phyloP scores from a whole-genome alignment of 2,797 vertebrate species.

The Brotula barbata region DNA sequence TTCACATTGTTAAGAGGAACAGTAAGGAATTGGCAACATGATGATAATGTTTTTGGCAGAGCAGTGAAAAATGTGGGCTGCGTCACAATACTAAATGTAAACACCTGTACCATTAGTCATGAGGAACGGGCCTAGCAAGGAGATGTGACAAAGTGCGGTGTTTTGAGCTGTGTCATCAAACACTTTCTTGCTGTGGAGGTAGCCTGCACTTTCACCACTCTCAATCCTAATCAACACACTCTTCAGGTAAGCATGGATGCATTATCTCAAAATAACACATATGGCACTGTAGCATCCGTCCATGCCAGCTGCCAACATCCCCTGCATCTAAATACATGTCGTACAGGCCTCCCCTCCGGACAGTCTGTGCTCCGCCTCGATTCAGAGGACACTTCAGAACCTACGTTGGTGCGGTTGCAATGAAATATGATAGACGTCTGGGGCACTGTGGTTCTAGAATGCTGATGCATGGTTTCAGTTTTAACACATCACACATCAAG shows the following conservation, averaged over 20 bases:
- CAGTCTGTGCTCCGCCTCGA: constrained; percentile 59
- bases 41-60: constrained; percentile 49
- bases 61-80: constrained; percentile 15
- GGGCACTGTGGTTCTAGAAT: constrained; percentile 14
- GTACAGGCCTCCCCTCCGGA: constrained; percentile 4
- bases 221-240: constrained; percentile 48
- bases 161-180: constrained; percentile 48
- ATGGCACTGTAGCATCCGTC: constrained; percentile 19
- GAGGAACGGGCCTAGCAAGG: constrained; percentile 15
- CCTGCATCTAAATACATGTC: constrained; percentile 43
- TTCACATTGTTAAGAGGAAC: constrained; percentile 40
- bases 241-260: constrained; percentile 10
- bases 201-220: constrained; percentile 30
- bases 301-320: constrained; percentile 25
- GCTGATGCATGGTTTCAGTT: constrained; percentile 2
- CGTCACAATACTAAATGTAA: constrained; percentile 14
- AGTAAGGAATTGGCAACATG: constrained; percentile 40
- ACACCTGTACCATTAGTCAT: constrained; percentile 41
- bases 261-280: constrained; percentile 35
- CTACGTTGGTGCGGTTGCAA: constrained; percentile 4
- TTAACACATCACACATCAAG: too few relatives aligned
- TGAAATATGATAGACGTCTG: too few relatives aligned
- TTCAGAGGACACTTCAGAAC: constrained; percentile 38
- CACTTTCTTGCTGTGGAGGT: constrained; percentile 32
- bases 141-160: constrained; percentile 27